Conservation (phyloP, 1,140 invertebrate species). For the Procambarus clarkii region DNA sequence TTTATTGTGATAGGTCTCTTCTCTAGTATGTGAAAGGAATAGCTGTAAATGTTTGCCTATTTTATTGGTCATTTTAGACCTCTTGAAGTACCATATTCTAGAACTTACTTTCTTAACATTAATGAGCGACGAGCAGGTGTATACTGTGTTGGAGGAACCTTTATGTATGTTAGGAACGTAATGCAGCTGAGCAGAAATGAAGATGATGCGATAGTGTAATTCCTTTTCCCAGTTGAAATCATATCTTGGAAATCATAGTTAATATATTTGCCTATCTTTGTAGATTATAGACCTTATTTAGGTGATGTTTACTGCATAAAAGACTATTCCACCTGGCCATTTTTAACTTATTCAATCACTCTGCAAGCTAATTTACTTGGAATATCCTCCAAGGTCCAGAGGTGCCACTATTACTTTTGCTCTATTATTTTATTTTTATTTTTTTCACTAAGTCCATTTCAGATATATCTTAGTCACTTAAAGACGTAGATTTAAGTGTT, state of each 20-base stretch:
- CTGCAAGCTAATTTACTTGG: background rate
- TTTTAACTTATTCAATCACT: background rate
- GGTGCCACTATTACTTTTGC: conserved; percentile 12
- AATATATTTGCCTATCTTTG: conserved; percentile 9
- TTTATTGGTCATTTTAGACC: background rate
- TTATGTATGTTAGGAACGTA: background rate
- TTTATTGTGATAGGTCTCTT: background rate
- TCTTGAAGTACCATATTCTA: background rate
- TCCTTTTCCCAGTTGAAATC: conserved; percentile 3
- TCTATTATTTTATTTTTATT: background rate
- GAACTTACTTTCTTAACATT: background rate
- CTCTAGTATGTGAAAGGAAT: background rate
- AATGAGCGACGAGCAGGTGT: background rate
- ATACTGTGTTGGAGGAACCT: background rate
- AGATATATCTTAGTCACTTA: conserved; percentile 27
- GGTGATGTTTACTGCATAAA: background rate
- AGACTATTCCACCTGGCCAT: background rate
- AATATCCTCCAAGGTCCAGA: conserved; percentile 21
- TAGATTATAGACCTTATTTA: conserved; percentile 10
- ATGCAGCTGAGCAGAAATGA: background rate
- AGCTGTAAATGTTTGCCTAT: background rate
- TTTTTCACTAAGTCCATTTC: conserved; percentile 20
- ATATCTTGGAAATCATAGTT: background rate
- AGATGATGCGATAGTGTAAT: background rate
- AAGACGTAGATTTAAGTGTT: conserved; percentile 6